A percentile compares a stretch with the other conserved stretches of the same genome.
Conservation (phyloP, 1,140 invertebrate species). For the Apolygus lucorum region DNA sequence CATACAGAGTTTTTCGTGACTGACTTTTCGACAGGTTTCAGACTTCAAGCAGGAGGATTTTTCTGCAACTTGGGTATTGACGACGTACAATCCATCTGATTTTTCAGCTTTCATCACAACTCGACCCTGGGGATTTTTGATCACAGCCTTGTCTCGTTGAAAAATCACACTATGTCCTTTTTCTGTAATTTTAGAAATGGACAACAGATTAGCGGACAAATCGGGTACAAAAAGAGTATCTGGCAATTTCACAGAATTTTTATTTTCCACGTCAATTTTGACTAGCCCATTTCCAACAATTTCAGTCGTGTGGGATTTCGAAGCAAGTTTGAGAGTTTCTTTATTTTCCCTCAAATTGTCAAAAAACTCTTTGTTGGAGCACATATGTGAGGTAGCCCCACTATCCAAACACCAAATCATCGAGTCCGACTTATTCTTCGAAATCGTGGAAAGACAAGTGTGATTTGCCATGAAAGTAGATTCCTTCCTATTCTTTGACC, state of each 20-base stretch:
- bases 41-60: no score
- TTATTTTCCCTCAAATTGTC: no score
- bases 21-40: neutral
- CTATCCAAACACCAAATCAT: no score
- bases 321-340: no score
- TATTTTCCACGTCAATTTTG: no score
- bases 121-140: neutral
- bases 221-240: no score
- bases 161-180: neutral
- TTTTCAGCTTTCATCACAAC: neutral
- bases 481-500: neutral
- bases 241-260: no score
- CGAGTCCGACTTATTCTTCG: no score
- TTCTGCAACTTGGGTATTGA: neutral
- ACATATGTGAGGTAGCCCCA: neutral
- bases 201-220: neutral
- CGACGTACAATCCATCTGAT: neutral
- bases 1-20: neutral
- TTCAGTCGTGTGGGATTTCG: no score
- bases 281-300: no score
- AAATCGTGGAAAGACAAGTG: no score
- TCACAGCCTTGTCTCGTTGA: neutral
- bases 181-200: slow-evolving; percentile 1
- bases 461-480: no score
- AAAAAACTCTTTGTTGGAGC: neutral